phyloP scores from a whole-genome alignment of 2,888 invertebrate genomes.

The Scaptomyza caliginosa region DNA sequence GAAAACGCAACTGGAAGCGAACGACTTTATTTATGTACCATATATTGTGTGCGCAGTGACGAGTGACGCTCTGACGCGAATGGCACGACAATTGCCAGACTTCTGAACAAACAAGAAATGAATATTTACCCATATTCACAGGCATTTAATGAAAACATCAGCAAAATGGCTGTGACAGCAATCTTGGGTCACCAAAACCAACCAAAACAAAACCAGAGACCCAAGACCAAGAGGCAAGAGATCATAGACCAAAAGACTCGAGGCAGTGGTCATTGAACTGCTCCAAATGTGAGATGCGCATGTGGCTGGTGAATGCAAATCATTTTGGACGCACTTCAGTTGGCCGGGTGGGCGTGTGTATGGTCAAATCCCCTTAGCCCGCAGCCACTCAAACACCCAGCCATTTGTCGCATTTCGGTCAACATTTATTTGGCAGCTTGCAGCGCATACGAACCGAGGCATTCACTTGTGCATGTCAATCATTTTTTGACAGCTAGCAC shows the following conservation, averaged over 20 bases:
- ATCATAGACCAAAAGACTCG: constrained; percentile 2
- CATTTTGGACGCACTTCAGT: constrained; percentile 38
- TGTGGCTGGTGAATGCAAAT: constrained; percentile 63
- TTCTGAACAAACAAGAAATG: constrained; percentile 58
- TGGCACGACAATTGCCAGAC: constrained; percentile 65
- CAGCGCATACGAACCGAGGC: constrained; percentile 23
- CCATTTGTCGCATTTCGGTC: constrained; percentile 54
- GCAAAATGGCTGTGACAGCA: constrained; percentile 33
- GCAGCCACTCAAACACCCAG: neutral
- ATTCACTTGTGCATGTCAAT: constrained; percentile 77
- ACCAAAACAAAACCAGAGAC: constrained; percentile 3
- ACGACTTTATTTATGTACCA: too few species aligned
- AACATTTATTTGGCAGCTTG: constrained; percentile 57
- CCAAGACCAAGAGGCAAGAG: neutral
- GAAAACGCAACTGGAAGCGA: constrained; percentile 32
- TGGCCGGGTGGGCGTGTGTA: constrained; percentile 50
- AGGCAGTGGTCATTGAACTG: constrained; percentile 52
- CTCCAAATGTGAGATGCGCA: constrained; percentile 42
- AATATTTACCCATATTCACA: constrained; percentile 61
- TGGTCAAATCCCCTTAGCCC: constrained; percentile 5
- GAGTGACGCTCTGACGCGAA: constrained; percentile 25
- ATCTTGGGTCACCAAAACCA: constrained; percentile 21
- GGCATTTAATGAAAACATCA: constrained; percentile 63
- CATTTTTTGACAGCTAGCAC: constrained; percentile 67
- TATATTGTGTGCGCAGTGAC: constrained; percentile 17